Base-by-base conservation (phyloP, 2,888 invertebrate species). In the Teleogryllus oceanicus region DNA sequence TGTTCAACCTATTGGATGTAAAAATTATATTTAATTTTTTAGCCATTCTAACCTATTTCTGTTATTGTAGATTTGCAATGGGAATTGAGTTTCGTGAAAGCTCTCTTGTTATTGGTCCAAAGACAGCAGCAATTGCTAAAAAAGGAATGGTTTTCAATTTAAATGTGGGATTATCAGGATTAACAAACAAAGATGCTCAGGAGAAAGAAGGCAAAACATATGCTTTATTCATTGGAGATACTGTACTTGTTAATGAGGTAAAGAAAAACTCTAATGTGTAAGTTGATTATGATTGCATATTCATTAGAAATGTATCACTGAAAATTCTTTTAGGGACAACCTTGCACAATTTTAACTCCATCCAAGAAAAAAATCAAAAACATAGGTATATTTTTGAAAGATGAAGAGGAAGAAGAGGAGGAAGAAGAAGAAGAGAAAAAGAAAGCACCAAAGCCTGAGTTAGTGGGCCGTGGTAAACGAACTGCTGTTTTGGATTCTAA, bases 31-130 rank as follows among this genome's bases (percentile, higher is more conserved):
- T 8, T 37, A 37, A 37, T 37, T 37, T 37, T 37, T 37, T 37
- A 37, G 37, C 37, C 4, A 37, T 37, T 37, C 8, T 37, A 37
- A 37, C 37, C 5, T 37, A 5, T 37, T 37, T 37, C 8, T 37
- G 37, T 37, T 81, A 79, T 86, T 87, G 74, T 85, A 92, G 92
- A 10, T 99, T 99, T 89, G 97, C 93, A 0, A 99, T 96, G 93
- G 99, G 99, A 11, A 96, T 99, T 84, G 99, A 99, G 86, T 99
- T 99, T 87, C 92, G 98, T 80, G 99, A 99, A 87, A 95, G 95
- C 84, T 95, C 96, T 0, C 90, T 99, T 80, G 90, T 97, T 0
- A 95, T 99, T 85, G 95, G 95, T 0, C 94, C 96, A 1, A 99
- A 98, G 89, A 95, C 94, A 18, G 92, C 90, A 75, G 91, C 92